Base-by-base conservation (phyloP, 2,113 vertebrate genomes). In the Triplophysa siluroides region DNA sequence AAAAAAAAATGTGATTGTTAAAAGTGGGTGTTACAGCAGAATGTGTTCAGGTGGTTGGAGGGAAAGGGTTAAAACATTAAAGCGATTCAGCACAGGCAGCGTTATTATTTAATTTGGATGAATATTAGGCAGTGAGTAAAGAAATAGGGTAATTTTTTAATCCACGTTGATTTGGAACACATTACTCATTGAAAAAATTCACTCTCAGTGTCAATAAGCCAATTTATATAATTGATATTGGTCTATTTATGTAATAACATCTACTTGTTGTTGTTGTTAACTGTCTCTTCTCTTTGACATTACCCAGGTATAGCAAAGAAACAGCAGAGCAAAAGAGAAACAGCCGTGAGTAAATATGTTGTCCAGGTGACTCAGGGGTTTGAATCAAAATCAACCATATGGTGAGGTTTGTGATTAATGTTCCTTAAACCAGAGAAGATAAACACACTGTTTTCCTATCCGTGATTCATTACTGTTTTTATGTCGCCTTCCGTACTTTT, bases 371-470 rank as follows among this genome's bases (percentile, higher is more conserved):
- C 58, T 78, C 63, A 70, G 82, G 76, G 66, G 76, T 76, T 87
- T 81, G 77, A 68, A 88, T 86, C 84, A 88, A 73, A 12, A 23
- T 83, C 71, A 85, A 82, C 87, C 87, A 88, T 88, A 89, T 88
- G 82, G 85, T 64, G 21, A 69, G 67, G 64, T 81, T 85, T 83
- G 86, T 86, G 84, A 91, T 90, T 83, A 85, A 89, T 87, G 83
- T 85, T 88, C 75, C 83, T 45, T 81, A 80, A 74, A 74, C 78
- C 52, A 68, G 56, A 70, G 80, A 81, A 67, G 54, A 63, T 81
- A 81, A 45, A 71, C 12, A 81, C 66, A 74, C 33, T 69, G 60
- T 62, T 68, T 38, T 23, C 18, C 1, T 43, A 63, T 45, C 43
- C 8, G 23, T 50, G 47, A 62, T 43, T 13, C 8, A 61, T 72